phyloP scores from a whole-genome alignment of 2,797 vertebrate genomes.

The Micropoecilia bifurca region DNA sequence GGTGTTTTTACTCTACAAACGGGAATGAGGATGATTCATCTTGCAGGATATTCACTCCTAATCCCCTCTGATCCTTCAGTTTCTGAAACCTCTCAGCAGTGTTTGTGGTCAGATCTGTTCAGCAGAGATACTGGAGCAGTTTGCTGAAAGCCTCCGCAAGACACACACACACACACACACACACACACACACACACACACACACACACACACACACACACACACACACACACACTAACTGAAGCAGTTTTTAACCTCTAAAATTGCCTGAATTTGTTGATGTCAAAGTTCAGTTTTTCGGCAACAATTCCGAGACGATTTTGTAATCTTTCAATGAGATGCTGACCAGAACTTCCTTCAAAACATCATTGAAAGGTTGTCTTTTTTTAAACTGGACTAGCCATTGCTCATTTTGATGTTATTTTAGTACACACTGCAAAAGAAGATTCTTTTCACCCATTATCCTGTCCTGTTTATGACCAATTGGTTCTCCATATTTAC shows the following conservation, averaged over 20 bases:
- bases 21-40: constrained; percentile 11
- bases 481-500: not conserved
- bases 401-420: not conserved
- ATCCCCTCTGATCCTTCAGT: constrained; percentile 14
- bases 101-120: not conserved
- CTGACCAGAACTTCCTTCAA: not conserved
- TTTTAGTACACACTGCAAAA: not conserved
- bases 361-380: not conserved
- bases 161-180: too few relatives aligned
- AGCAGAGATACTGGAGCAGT: not conserved
- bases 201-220: too few relatives aligned
- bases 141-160: not conserved
- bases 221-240: too few relatives aligned
- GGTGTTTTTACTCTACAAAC: not conserved
- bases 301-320: not conserved
- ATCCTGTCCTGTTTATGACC: not conserved
- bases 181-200: too few relatives aligned
- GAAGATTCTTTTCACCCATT: not conserved
- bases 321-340: not conserved
- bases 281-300: not conserved
- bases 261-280: not conserved
- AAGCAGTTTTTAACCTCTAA: not conserved
- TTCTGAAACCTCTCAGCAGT: not conserved
- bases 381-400: not conserved
- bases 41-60: constrained; percentile 6